Evolutionary conservation across 2,888 invertebrate species (phyloP).

Genomic region (Aromia moschata): DNA sequence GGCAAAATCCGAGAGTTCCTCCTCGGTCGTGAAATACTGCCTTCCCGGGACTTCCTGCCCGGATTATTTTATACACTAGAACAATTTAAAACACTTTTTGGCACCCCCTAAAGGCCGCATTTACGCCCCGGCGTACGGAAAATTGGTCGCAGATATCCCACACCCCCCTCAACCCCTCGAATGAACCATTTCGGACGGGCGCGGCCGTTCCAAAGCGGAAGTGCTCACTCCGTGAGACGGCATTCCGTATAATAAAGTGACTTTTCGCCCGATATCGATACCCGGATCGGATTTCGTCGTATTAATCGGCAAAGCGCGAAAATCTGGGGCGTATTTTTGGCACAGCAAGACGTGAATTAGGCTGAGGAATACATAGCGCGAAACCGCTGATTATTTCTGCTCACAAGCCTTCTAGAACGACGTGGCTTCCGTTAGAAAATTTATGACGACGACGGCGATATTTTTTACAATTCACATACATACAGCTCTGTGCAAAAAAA

Average conservation of each 20-base stretch:
- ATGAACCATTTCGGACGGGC: constrained; percentile 28
- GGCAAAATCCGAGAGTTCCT: constrained; percentile 35
- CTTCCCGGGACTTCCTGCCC: constrained; percentile 38
- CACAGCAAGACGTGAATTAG: too few relatives aligned
- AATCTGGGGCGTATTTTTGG: too few relatives aligned
- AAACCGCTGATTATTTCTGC: too few relatives aligned
- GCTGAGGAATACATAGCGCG: too few relatives aligned
- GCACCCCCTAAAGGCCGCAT: constrained; percentile 37
- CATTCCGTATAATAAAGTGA: constrained; percentile 24
- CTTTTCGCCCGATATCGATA: constrained; percentile 13
- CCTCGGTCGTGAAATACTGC: constrained; percentile 37
- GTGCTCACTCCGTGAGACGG: constrained; percentile 33
- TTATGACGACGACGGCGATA: too few relatives aligned
- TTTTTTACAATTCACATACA: too few relatives aligned
- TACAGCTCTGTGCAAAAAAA: too few relatives aligned
- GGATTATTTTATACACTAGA: constrained; percentile 36
- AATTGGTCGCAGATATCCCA: constrained; percentile 35
- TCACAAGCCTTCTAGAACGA: too few relatives aligned
- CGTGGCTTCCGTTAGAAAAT: too few relatives aligned
- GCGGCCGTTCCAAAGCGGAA: constrained; percentile 34
- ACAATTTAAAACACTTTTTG: constrained; percentile 42
- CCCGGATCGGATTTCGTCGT: constrained; percentile 13
- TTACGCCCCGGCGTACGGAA: constrained; percentile 37
- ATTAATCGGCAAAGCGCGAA: too few relatives aligned
- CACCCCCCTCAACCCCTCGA: too few relatives aligned